These are phyloP conservation scores for Julus scanicus DNA, from an alignment of 2,888 invertebrate species.

Conservation along the genomic window DNA sequence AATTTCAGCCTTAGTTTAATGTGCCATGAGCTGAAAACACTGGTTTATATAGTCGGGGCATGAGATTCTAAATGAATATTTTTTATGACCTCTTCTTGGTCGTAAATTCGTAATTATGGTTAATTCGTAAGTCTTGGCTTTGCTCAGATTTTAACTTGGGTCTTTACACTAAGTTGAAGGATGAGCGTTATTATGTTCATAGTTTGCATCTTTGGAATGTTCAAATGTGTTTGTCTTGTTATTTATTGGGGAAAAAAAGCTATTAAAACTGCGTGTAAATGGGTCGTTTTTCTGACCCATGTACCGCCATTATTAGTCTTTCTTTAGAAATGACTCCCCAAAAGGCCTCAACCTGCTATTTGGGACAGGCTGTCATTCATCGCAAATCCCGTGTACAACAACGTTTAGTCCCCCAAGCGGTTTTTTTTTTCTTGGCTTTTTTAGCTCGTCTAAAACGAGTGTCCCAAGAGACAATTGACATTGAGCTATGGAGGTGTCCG, in stretches of 20 bases:
- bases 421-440: not conserved
- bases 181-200: not conserved
- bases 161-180: not conserved
- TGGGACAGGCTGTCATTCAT: conserved; percentile 39
- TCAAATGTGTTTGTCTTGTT: not conserved
- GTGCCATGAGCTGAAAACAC: no score
- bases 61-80: no score
- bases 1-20: no score
- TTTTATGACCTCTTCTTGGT: no score
- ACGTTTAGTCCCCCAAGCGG: conserved; percentile 27
- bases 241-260: not conserved
- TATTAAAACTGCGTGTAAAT: conserved; percentile 26
- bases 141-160: not conserved
- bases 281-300: conserved; percentile 4
- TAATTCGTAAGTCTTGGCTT: no score
- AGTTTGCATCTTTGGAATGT: not conserved
- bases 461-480: conserved; percentile 39
- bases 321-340: not conserved
- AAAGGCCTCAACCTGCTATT: conserved; percentile 8
- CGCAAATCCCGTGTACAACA: conserved; percentile 18
- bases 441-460: not conserved
- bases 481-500: conserved; percentile 42
- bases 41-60: no score
- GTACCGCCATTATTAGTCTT: conserved; percentile 12
- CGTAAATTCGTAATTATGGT: no score